A percentile compares a stretch with the other conserved stretches of the same genome.
Evolutionary conservation across 2,797 vertebrate genomes (phyloP).

Genomic region (Myiothlypis chrysogaster): DNA sequence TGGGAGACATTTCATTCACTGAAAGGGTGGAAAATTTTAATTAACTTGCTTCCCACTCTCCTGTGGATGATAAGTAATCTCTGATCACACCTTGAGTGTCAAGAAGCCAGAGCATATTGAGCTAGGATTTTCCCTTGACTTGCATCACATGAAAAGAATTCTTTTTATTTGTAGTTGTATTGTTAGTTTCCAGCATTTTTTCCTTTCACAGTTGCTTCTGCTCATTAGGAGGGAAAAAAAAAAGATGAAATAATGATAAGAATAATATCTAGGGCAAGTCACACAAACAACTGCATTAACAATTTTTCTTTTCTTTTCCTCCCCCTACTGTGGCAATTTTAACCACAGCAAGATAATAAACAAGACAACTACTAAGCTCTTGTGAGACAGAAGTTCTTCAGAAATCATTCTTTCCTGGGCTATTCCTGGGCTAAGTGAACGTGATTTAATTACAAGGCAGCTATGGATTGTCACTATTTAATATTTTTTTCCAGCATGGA

Average conservation of each 20-base stretch:
- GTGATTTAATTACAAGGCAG: constrained; percentile 17
- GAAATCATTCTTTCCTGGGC: constrained; percentile 7
- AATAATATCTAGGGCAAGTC: constrained; percentile 61
- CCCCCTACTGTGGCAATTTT: background rate
- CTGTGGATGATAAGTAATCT: constrained; percentile 69
- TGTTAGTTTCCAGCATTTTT: constrained; percentile 60
- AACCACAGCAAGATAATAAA: constrained; percentile 53
- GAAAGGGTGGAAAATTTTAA: constrained; percentile 72
- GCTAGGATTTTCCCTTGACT: constrained; percentile 52
- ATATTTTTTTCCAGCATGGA: constrained; percentile 31
- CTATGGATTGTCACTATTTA: constrained; percentile 8
- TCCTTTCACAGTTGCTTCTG: constrained; percentile 40
- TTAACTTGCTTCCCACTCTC: constrained; percentile 76
- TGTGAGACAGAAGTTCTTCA: constrained; percentile 22
- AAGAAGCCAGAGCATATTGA: constrained; percentile 56
- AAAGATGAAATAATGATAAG: background rate
- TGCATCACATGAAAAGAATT: constrained; percentile 63
- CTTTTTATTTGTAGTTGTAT: constrained; percentile 59
- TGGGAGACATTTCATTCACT: constrained; percentile 61
- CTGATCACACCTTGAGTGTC: constrained; percentile 75
- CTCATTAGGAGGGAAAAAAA: constrained; percentile 40
- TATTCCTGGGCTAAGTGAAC: background rate
- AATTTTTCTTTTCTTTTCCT: background rate
- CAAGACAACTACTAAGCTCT: constrained; percentile 26
- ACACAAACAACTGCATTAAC: constrained; percentile 50